Conservation (phyloP, 1,140 invertebrate species). For the Chionoecetes opilio region DNA sequence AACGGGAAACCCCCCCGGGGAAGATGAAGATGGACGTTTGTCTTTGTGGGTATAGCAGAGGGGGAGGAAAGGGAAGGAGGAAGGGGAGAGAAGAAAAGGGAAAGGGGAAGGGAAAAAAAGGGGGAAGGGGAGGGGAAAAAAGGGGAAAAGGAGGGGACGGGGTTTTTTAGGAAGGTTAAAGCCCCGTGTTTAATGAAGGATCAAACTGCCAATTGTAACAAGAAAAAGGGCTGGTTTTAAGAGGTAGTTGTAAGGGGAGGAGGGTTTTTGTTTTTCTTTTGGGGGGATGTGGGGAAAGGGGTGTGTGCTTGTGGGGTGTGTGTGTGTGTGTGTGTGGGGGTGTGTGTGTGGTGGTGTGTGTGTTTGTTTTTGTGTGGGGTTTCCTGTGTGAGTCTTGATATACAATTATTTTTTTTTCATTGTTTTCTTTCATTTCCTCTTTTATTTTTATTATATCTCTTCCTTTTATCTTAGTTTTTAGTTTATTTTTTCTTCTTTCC, state of each 20-base stretch:
- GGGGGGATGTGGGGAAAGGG: too few species aligned
- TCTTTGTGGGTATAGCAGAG: neutral
- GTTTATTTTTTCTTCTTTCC: neutral
- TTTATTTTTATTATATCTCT: too few species aligned
- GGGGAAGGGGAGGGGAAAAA: neutral
- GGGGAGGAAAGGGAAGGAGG: neutral
- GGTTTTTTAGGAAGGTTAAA: neutral
- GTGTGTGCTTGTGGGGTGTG: neutral
- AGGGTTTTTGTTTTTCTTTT: neutral
- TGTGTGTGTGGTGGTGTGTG: neutral
- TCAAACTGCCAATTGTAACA: neutral
- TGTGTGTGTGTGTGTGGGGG: neutral
- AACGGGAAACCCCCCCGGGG: neutral
- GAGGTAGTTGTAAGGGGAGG: neutral
- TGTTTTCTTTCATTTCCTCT: too few species aligned
- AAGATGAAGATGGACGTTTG: neutral
- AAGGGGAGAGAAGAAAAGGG: neutral
- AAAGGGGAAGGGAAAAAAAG: neutral
- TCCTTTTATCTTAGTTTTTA: too few species aligned
- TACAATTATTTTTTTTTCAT: too few species aligned
- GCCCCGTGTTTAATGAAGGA: neutral
- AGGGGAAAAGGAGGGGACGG: neutral
- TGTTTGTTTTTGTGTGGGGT: too few species aligned
- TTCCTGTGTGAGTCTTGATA: too few species aligned
- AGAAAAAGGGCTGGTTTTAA: neutral